Evolutionary conservation across 1,140 invertebrate species (phyloP).

Genomic region (Batillaria attramentaria): DNA sequence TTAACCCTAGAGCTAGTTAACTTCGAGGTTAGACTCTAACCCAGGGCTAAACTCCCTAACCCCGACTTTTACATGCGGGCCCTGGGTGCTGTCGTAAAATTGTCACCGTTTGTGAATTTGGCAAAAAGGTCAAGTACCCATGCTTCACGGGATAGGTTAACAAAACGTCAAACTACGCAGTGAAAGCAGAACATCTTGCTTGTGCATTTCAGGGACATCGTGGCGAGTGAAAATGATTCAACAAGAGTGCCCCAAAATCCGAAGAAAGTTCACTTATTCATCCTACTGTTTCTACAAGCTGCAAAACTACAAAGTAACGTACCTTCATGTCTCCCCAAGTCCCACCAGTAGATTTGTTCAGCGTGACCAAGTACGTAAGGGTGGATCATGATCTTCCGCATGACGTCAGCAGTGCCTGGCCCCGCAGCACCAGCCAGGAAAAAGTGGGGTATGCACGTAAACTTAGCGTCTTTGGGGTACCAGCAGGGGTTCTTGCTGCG

Average conservation of each 20-base stretch:
- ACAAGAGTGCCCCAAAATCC: not conserved
- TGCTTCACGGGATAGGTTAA: not conserved
- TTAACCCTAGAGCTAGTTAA: too few species aligned
- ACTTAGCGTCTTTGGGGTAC: constrained; percentile 21
- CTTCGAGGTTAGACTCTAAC: too few species aligned
- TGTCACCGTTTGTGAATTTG: too few species aligned
- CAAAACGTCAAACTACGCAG: not conserved
- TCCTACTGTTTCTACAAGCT: not conserved
- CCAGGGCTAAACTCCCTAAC: too few species aligned
- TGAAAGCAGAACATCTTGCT: too few species aligned
- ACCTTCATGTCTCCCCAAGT: constrained; percentile 24
- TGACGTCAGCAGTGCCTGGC: constrained; percentile 23
- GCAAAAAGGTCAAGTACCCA: constrained; percentile 6
- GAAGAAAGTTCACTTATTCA: not conserved
- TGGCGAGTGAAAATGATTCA: not conserved
- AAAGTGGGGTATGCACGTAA: constrained; percentile 29
- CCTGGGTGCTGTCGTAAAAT: too few species aligned
- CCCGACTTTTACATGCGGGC: too few species aligned
- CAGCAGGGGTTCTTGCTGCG: constrained; percentile 29
- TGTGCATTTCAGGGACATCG: not conserved
- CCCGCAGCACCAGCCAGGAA: constrained; percentile 24
- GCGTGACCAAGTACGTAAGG: constrained; percentile 13
- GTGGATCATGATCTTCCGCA: constrained; percentile 28
- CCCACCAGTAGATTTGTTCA: constrained; percentile 26
- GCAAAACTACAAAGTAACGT: not conserved